These are phyloP conservation scores for Sandelia bainsii DNA, from an alignment of 2,797 vertebrate species.

Conservation along the genomic window DNA sequence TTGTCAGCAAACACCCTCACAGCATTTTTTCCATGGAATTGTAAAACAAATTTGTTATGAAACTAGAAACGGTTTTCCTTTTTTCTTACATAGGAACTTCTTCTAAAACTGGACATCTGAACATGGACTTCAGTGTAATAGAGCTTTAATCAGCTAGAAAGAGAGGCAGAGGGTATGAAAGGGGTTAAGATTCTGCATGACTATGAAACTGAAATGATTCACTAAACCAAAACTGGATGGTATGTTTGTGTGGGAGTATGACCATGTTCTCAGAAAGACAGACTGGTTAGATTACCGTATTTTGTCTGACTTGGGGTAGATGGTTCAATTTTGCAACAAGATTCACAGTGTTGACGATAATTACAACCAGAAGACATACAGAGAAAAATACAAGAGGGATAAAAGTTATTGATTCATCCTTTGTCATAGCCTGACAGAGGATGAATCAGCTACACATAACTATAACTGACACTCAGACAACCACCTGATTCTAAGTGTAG, in stretches of 20 bases:
- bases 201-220: conserved; percentile 37
- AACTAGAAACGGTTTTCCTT: too few species aligned
- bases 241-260: neutral
- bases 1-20: too few species aligned
- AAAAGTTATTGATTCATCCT: neutral
- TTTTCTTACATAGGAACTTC: too few species aligned
- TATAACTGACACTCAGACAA: neutral
- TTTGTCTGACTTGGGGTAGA: conserved; percentile 5
- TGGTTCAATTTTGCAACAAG: conserved; percentile 14
- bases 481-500: neutral
- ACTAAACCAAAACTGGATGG: conserved; percentile 31
- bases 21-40: too few species aligned
- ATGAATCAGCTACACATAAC: neutral
- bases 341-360: neutral
- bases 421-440: neutral
- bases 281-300: neutral
- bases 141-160: too few species aligned
- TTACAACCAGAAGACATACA: neutral
- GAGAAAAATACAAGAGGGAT: neutral
- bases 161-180: neutral
- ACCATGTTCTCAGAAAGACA: neutral
- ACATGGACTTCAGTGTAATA: too few species aligned
- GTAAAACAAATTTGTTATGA: too few species aligned
- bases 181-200: neutral
- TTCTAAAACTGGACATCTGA: too few species aligned